Percentiles rank a stretch among this genome's conserved stretches.
Conservation (phyloP, 2,113 vertebrate genomes). For the Bujurquina vittata region DNA sequence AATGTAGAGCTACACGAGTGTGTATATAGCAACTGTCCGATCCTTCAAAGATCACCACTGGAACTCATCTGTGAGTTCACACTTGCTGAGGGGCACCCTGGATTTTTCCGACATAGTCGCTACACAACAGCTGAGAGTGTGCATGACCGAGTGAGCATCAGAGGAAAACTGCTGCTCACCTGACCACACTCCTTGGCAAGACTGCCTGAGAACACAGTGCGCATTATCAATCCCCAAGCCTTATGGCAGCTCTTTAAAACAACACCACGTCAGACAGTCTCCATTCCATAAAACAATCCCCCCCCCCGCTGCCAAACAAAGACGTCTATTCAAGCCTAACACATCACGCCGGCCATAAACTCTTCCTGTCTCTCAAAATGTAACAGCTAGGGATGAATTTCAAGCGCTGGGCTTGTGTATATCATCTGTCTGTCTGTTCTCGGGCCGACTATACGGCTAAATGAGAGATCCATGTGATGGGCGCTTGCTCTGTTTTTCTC, state of each 20-base stretch:
- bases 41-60: too few relatives aligned
- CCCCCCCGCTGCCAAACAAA: conserved; percentile 39
- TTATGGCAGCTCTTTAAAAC: conserved; percentile 39
- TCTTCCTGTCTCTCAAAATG: conserved; percentile 31
- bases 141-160: background rate
- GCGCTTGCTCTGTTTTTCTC: background rate
- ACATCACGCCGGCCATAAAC: conserved; percentile 5
- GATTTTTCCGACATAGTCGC: background rate
- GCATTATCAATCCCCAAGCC: conserved; percentile 1
- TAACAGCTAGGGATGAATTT: conserved; percentile 28
- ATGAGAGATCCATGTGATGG: conserved; percentile 55
- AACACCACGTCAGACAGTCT: conserved; percentile 34
- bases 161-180: conserved; percentile 13
- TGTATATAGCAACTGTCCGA: too few relatives aligned
- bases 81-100: too few relatives aligned
- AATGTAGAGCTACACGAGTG: too few relatives aligned
- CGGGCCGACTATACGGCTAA: conserved; percentile 15
- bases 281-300: conserved; percentile 9
- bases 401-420: conserved; percentile 3
- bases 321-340: conserved; percentile 58
- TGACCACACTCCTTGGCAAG: background rate
- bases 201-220: background rate
- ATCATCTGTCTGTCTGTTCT: conserved; percentile 33
- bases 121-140: background rate
- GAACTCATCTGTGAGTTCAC: too few relatives aligned